Base-by-base conservation (phyloP, 1,140 invertebrate genomes). In the Apocrypta bakeri region DNA sequence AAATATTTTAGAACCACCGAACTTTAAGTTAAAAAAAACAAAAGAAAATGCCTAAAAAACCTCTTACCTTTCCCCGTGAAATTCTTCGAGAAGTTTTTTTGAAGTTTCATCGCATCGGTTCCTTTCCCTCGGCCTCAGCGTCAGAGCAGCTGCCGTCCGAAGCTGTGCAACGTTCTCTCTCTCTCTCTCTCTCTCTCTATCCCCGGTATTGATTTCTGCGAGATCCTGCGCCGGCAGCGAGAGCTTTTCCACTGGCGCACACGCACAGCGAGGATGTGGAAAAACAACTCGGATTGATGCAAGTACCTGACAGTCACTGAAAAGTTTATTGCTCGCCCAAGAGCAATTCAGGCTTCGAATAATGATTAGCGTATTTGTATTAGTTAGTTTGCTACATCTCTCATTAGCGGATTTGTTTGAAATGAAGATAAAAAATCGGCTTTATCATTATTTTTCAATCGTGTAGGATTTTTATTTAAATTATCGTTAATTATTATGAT, bases 221-320 rank as follows among this genome's bases (percentile, higher is more conserved):
- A 24, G 42, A 37, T 72, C 68, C 78, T 79, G 78, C 68, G 42
- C 74, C 25, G 29, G n/a, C 56, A 9, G 74, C 8, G 17, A 7
- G 68, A 72, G 68, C 68, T 79, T 79, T 79, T 79, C 78, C 78
- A 66, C 8, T 33, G 66, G 33, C 66, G 68, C 87, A 87, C 87
- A 86, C 87, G 83, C 87, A 84, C 64, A 79, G 81, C 78, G 79
- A 64, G 80, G 79, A 73, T 71, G 72, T 71, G 82, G 82, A 74
- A 68, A 31, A 68, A 31, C 25, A 4, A 21, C 48, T 56, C 48
- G 33, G n/a, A 77, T 77, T n/a, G 1, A 9, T 9, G 14, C 1
- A 42, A 42, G 8, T 42, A 9, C 12, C 2, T 9, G 42, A 48
- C 42, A 48, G 42, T 2, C 42, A 48, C 42, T 48, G 12, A 48